Evolutionary conservation across 64 coral and sea anemone species (phyloP).

Genomic region (Pocillopora verrucosa): DNA sequence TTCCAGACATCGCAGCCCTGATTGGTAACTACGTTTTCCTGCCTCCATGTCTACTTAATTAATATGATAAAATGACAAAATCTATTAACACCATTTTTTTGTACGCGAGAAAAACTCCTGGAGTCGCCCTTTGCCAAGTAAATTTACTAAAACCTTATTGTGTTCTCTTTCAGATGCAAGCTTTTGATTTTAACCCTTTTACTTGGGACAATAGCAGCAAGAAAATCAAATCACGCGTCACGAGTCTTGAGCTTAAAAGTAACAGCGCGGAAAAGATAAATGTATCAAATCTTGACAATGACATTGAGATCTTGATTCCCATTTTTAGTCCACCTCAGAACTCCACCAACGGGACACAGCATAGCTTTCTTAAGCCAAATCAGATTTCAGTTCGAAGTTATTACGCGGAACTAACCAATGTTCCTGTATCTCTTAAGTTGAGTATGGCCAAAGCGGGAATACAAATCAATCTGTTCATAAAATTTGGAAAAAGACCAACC

Average conservation of each 20-base stretch:
- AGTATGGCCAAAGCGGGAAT: not conserved
- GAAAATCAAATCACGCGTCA: constrained; percentile 17
- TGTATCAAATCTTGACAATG: constrained; percentile 24
- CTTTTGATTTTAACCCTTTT: constrained; percentile 22
- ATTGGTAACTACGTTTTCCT: too few relatives aligned
- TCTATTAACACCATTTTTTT: too few relatives aligned
- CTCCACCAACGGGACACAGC: not conserved
- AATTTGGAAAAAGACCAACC: constrained; percentile 41
- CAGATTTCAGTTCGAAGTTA: constrained; percentile 41
- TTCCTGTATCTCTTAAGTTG: not conserved
- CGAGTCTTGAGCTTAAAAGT: constrained; percentile 25
- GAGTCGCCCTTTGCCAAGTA: too few relatives aligned
- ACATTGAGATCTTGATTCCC: constrained; percentile 30
- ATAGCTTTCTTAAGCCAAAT: constrained; percentile 32
- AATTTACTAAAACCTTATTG: not conserved
- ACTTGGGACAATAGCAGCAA: constrained; percentile 31
- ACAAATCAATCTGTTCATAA: constrained; percentile 21
- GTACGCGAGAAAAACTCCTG: too few relatives aligned
- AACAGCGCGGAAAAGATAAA: not conserved
- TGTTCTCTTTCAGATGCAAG: constrained; percentile 21
- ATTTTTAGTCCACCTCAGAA: not conserved
- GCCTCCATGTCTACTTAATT: not conserved
- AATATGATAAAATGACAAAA: too few relatives aligned
- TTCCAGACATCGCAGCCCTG: too few relatives aligned
- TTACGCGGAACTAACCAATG: not conserved